Evolutionary conservation across 2,113 vertebrate genomes (phyloP), one percentile per base, ranked within the genome.

Genomic region (Sinocyclocheilus grahami): DNA sequence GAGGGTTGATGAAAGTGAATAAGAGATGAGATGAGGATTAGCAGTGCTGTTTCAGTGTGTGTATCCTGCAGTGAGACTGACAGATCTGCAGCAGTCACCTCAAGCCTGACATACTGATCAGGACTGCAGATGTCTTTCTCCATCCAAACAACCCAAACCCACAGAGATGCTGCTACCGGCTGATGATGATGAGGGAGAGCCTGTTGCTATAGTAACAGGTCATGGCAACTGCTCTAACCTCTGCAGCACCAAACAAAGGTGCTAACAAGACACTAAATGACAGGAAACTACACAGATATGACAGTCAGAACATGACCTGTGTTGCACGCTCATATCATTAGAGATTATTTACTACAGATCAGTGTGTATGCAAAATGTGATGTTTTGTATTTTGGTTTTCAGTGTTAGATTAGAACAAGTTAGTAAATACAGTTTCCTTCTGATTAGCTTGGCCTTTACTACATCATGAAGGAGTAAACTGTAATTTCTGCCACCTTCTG

Each of bases 81-180:
- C 42, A 69, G 30, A 71, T 6, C 69, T 87, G 88, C 85, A 71
- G 88, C 84, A 84, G 87, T 60, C 78, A 80, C 87, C 80, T 81
- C 81, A 78, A 82, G 46, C 24, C 85, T 37, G 18, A 76, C 77
- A 69, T 76, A 90, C 30, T 87, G 65, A 88, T 90, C 82, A 87
- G 78, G 85, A 75, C 80, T 87, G 89, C 89, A 90, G 85, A 60
- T 2, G 37, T 14, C 33, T 62, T n/a, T 62, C 48, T 55, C 67
- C 48, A 33, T 48, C 51, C 37, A n/a, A 42, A 42, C 53, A 79
- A 39, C 55, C 53, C 33, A 79, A 79, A 62, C 33, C 55, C 55
- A 22, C 55, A 79, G 33, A 79, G 55, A 60, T n/a, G 11, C 30
- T 62, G 33, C 78, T 39, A 12, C 10, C 11, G 20, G 55, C 12